phyloP scores from a whole-genome alignment of 2,797 vertebrate genomes.

The Hypotaenidia philippensis region DNA sequence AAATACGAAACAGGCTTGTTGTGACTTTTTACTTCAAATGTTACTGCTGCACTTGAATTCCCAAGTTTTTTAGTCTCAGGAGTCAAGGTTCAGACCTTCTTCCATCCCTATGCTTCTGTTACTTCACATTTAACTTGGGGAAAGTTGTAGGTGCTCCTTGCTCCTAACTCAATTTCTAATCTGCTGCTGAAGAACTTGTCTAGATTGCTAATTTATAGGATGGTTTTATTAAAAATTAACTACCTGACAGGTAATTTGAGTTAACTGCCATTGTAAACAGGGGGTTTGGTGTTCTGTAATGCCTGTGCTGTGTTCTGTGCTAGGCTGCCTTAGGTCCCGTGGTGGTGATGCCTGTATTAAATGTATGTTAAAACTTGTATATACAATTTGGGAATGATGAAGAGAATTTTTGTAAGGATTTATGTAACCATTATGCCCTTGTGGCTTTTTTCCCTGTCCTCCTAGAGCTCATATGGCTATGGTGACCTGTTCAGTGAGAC shows the following conservation, averaged over 20 bases:
- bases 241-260: background rate
- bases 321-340: background rate
- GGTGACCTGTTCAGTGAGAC: conserved; percentile 95
- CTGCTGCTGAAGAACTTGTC: background rate
- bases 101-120: background rate
- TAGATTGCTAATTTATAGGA: background rate
- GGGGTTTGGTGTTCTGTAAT: background rate
- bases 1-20: background rate
- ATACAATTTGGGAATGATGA: background rate
- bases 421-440: background rate
- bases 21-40: background rate
- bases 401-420: background rate
- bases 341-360: background rate
- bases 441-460: background rate
- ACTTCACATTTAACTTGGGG: background rate
- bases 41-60: background rate
- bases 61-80: background rate
- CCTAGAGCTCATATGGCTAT: conserved; percentile 92
- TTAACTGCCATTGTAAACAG: background rate
- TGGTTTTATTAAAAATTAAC: background rate
- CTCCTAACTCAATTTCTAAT: background rate
- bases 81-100: background rate
- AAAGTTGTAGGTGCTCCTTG: background rate
- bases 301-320: background rate
- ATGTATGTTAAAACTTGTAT: background rate